Evolutionary conservation across 64 coral and sea anemone species (phyloP).

Genomic region (Montipora cactus): DNA sequence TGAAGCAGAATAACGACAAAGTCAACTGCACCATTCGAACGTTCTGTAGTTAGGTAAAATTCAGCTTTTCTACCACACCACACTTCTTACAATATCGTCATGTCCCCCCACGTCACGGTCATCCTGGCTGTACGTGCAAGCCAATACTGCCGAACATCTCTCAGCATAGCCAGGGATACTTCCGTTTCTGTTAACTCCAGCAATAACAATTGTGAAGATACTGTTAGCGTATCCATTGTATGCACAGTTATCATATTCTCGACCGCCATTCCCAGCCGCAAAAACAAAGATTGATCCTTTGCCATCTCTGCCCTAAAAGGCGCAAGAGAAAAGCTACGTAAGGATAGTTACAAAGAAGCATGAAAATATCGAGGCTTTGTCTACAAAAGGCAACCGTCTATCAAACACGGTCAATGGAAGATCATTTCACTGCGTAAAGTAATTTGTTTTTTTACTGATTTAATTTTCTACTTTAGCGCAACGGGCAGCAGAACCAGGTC

Average conservation of each 20-base stretch:
- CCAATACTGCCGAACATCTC: conserved; percentile 36
- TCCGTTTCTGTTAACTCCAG: conserved; percentile 38
- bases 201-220: conserved; percentile 29
- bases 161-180: conserved; percentile 55
- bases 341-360: not conserved
- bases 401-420: too few species aligned
- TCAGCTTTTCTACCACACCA: too few species aligned
- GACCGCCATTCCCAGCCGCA: conserved; percentile 54
- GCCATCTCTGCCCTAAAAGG: conserved; percentile 28
- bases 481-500: too few species aligned
- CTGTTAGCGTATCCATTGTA: conserved; percentile 68
- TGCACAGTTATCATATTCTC: conserved; percentile 50
- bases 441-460: too few species aligned
- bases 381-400: too few species aligned
- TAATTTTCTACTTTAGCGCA: too few species aligned
- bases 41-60: not conserved
- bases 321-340: not conserved
- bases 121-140: conserved; percentile 49
- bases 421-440: too few species aligned
- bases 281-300: conserved; percentile 65
- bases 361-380: too few species aligned
- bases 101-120: not conserved
- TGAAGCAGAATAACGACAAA: too few species aligned
- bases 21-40: too few species aligned
- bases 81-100: conserved; percentile 1